phyloP scores from a whole-genome alignment of 30 jellyfish, hydroid and myxozoan species.

The Aurelia aurita complex sp. Pacific region DNA sequence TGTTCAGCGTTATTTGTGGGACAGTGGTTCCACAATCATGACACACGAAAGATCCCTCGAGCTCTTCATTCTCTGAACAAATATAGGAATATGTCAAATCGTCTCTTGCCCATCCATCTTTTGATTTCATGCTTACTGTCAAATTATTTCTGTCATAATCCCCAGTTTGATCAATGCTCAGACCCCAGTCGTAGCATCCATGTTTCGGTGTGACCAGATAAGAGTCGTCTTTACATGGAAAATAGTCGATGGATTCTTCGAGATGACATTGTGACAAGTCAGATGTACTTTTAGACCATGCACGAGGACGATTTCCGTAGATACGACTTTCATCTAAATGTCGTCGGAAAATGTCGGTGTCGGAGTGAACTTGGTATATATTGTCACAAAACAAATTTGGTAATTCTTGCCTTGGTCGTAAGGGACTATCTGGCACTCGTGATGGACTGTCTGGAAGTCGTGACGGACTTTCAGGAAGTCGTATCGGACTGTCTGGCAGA shows the following conservation, averaged over 20 bases:
- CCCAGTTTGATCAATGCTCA: slow-evolving; percentile 38
- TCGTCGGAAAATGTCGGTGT: slow-evolving; percentile 32
- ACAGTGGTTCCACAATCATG: slow-evolving; percentile 63
- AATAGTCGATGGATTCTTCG: slow-evolving; percentile 33
- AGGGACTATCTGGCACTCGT: slow-evolving; percentile 19
- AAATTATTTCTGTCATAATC: slow-evolving; percentile 43
- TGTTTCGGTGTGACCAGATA: slow-evolving; percentile 21
- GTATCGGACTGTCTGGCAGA: neutral
- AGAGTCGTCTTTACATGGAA: slow-evolving; percentile 50
- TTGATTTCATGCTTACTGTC: slow-evolving; percentile 61
- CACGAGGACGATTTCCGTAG: neutral
- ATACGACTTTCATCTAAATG: neutral
- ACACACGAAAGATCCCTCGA: slow-evolving; percentile 63
- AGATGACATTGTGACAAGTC: slow-evolving; percentile 24
- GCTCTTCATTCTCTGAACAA: slow-evolving; percentile 63
- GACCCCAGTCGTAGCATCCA: slow-evolving; percentile 60
- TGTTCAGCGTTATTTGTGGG: slow-evolving; percentile 20
- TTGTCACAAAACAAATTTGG: slow-evolving; percentile 44
- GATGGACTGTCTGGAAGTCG: neutral
- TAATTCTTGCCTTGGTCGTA: slow-evolving; percentile 26
- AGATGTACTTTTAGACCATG: slow-evolving; percentile 44
- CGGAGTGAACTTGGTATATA: slow-evolving; percentile 56
- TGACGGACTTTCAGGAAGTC: neutral
- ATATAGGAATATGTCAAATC: slow-evolving; percentile 47
- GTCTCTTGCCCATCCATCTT: slow-evolving; percentile 1